phyloP scores from a whole-genome alignment of 2,888 invertebrate species.

The Athrips mouffetella region DNA sequence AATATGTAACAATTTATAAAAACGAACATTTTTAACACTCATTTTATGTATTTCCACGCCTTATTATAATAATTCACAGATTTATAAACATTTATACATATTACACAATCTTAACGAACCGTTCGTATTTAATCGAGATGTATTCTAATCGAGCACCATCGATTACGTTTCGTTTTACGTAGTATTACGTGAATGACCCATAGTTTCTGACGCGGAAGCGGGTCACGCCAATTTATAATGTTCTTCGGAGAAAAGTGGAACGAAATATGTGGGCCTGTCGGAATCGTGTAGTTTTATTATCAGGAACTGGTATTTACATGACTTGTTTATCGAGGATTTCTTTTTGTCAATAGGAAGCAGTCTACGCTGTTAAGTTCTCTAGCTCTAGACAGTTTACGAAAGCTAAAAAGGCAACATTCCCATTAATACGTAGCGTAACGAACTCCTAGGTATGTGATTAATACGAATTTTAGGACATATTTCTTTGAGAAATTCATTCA shows the following conservation, averaged over 20 bases:
- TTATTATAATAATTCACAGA: constrained; percentile 1
- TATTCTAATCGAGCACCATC: not conserved
- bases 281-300: not conserved
- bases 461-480: no score
- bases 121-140: not conserved
- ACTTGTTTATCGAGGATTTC: no score
- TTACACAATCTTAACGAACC: not conserved
- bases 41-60: not conserved
- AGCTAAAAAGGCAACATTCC: no score
- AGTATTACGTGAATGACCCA: constrained; percentile 1
- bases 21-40: not conserved
- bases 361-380: no score
- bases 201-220: constrained; percentile 6
- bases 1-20: not conserved
- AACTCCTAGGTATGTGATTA: no score
- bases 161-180: not conserved
- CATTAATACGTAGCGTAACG: no score
- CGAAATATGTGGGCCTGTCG: not conserved
- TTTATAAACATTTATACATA: not conserved
- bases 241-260: constrained; percentile 2
- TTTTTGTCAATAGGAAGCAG: no score
- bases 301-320: not conserved
- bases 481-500: no score
- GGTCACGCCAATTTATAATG: not conserved
- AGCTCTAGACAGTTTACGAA: no score